phyloP scores from a whole-genome alignment of 2,888 invertebrate genomes.

The Troglohyphantes excavatus region DNA sequence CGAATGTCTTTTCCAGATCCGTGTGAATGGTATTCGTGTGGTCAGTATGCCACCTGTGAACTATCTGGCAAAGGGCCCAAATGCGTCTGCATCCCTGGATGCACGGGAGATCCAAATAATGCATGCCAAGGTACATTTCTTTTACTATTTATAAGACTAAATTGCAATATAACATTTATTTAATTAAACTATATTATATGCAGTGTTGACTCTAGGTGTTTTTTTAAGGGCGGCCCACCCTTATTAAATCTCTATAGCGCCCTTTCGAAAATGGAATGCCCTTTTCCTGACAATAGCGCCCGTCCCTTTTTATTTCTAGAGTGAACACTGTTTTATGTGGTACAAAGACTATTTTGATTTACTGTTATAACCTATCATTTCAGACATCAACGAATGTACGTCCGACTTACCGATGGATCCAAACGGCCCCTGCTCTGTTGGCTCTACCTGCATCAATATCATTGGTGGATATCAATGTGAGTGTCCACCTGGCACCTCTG shows the following conservation, averaged over 20 bases:
- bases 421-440: slow-evolving; percentile 89
- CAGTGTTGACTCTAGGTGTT: not conserved
- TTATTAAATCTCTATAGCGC: no score
- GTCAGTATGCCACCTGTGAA: slow-evolving; percentile 94
- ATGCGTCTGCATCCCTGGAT: slow-evolving; percentile 85
- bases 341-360: not conserved
- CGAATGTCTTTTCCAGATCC: slow-evolving; percentile 84
- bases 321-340: no score
- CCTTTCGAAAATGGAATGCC: no score
- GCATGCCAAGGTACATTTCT: slow-evolving; percentile 86
- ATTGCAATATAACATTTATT: not conserved
- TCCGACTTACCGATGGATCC: slow-evolving; percentile 80
- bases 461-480: slow-evolving; percentile 89
- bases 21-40: slow-evolving; percentile 94
- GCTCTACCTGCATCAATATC: slow-evolving; percentile 93
- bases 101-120: slow-evolving; percentile 91
- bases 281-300: no score
- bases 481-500: slow-evolving; percentile 89
- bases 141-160: not conserved
- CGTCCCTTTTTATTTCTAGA: no score
- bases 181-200: no score
- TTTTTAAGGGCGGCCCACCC: no score
- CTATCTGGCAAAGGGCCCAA: slow-evolving; percentile 86
- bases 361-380: no score
- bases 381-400: slow-evolving; percentile 91